Conservation (phyloP, 2,888 invertebrate species). For the Drosophila ezoana region DNA sequence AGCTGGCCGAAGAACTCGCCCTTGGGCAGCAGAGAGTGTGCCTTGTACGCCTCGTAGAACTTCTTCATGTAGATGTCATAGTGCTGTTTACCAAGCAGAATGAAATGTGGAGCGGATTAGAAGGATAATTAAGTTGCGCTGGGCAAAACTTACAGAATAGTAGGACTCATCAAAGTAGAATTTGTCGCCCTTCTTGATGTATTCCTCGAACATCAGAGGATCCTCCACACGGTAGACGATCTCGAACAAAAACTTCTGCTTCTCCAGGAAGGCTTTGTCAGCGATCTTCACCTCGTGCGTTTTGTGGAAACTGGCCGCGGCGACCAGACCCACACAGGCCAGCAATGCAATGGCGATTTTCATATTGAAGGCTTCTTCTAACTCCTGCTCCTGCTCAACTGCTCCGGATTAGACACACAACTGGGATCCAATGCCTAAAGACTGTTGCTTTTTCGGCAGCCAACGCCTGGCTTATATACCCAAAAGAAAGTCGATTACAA, state of each 20-base stretch:
- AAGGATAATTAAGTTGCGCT: not conserved
- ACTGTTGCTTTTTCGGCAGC: conserved; percentile 55
- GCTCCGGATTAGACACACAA: conserved; percentile 62
- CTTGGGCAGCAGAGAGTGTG: conserved; percentile 86
- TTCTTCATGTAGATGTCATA: conserved; percentile 68
- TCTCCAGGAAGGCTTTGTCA: conserved; percentile 69
- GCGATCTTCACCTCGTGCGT: conserved; percentile 66
- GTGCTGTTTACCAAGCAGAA: conserved; percentile 37
- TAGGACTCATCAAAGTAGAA: conserved; percentile 83
- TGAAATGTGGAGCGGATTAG: not conserved
- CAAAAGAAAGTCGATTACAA: not conserved
- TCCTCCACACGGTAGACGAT: conserved; percentile 58
- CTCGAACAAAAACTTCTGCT: conserved; percentile 78
- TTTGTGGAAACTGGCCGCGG: conserved; percentile 58
- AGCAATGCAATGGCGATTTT: conserved; percentile 77
- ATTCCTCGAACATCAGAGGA: conserved; percentile 75
- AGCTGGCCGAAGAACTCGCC: conserved; percentile 86
- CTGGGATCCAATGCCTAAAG: conserved; percentile 73
- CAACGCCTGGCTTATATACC: conserved; percentile 47
- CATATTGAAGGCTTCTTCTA: conserved; percentile 58
- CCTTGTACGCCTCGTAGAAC: conserved; percentile 69
- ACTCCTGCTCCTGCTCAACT: conserved; percentile 44
- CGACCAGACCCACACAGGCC: conserved; percentile 76
- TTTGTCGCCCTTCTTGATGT: conserved; percentile 84
- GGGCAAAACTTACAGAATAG: conserved; percentile 54